phyloP scores from a whole-genome alignment of 2,888 invertebrate genomes.

The Ochropleura leucogaster region DNA sequence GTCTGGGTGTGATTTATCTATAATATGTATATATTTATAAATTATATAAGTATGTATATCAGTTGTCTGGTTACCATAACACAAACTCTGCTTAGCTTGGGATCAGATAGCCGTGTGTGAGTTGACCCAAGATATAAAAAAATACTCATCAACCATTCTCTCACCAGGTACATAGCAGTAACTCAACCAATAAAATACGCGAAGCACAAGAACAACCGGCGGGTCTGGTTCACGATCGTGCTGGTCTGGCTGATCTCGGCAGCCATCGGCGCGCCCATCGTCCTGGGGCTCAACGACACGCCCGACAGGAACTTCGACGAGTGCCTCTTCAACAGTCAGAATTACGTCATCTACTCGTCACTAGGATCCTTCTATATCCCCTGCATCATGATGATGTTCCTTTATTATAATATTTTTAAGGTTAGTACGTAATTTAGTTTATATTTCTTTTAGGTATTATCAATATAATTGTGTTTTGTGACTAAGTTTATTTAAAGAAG shows the following conservation, averaged over 20 bases:
- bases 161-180: slow-evolving; percentile 98
- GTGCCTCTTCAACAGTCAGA: slow-evolving; percentile 99
- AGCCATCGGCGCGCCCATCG: slow-evolving; percentile 98
- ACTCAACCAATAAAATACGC: slow-evolving; percentile 99
- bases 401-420: slow-evolving; percentile 99
- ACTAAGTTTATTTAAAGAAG: neutral
- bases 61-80: too few species aligned
- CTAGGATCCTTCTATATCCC: slow-evolving; percentile 99
- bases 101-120: too few species aligned
- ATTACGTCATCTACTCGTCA: slow-evolving; percentile 99
- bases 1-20: too few species aligned
- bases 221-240: slow-evolving; percentile 98
- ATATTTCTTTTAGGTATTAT: neutral
- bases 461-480: neutral
- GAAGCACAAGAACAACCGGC: slow-evolving; percentile 98
- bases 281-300: slow-evolving; percentile 98
- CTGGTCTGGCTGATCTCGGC: slow-evolving; percentile 98
- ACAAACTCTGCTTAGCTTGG: too few species aligned
- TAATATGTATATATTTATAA: too few species aligned
- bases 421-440: slow-evolving; percentile 88
- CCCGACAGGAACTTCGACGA: slow-evolving; percentile 95
- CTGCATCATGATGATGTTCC: slow-evolving; percentile 99
- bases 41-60: too few species aligned
- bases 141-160: neutral
- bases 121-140: too few species aligned